These are phyloP conservation scores for Polypterus senegalus DNA, from an alignment of 2,113 vertebrate species.

Conservation along the genomic window DNA sequence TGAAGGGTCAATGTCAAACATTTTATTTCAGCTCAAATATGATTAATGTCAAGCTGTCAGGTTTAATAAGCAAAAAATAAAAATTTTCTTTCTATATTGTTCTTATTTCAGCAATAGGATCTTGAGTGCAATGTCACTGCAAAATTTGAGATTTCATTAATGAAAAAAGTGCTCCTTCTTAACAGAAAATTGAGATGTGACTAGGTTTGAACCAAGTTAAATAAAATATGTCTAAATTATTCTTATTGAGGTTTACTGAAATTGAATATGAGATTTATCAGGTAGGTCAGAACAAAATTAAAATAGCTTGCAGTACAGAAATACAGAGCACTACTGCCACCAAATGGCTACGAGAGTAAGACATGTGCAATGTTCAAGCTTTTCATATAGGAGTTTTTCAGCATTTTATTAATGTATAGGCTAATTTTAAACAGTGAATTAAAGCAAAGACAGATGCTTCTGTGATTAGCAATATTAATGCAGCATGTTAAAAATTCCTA, in stretches of 20 bases:
- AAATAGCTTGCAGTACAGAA: not conserved
- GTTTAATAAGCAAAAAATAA: not conserved
- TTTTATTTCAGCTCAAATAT: not conserved
- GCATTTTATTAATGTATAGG: too few species aligned
- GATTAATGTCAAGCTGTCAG: not conserved
- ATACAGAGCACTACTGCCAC: constrained; percentile 2
- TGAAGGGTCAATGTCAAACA: not conserved
- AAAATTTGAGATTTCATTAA: constrained; percentile 1
- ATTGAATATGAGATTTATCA: not conserved
- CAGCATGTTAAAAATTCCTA: too few species aligned
- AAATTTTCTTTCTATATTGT: not conserved
- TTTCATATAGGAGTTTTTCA: too few species aligned
- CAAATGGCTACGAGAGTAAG: not conserved
- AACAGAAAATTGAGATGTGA: constrained; percentile 1
- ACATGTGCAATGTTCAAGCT: too few species aligned
- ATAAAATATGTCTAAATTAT: constrained; percentile 3
- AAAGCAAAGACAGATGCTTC: too few species aligned
- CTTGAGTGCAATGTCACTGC: not conserved
- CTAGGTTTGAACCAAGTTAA: not conserved
- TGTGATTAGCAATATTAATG: too few species aligned
- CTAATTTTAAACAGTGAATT: too few species aligned
- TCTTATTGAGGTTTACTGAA: constrained; percentile 5
- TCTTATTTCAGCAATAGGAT: not conserved
- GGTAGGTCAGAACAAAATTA: not conserved
- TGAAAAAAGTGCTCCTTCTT: constrained; percentile 3